Percentiles rank a stretch among this genome's conserved stretches.
Evolutionary conservation across 2,113 vertebrate species (phyloP).

Genomic region (Saguinus midas): DNA sequence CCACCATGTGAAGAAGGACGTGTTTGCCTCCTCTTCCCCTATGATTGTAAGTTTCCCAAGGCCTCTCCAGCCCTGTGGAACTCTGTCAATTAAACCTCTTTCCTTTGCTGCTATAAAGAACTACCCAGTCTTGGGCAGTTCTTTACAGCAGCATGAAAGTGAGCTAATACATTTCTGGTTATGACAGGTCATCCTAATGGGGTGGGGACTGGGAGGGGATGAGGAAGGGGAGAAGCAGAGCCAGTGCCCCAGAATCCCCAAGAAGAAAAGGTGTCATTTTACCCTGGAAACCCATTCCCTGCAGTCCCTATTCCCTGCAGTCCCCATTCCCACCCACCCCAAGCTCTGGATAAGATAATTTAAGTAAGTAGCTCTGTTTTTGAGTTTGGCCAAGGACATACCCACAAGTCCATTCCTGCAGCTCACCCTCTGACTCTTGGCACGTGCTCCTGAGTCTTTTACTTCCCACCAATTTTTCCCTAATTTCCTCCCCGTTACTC

Average conservation of each 20-base stretch:
- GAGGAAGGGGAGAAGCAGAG: neutral
- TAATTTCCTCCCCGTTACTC: neutral
- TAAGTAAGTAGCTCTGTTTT: neutral
- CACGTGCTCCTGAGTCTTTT: neutral
- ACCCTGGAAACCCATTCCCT: neutral
- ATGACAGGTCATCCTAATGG: rapidly evolving
- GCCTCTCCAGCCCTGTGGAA: neutral
- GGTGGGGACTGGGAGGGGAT: neutral
- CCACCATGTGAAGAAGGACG: too few relatives aligned
- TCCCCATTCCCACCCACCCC: neutral
- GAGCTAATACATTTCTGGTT: neutral
- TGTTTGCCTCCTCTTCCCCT: too few relatives aligned
- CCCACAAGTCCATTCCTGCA: neutral
- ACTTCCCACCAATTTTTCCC: neutral
- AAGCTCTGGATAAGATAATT: neutral
- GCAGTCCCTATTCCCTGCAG: neutral
- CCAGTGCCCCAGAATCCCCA: neutral
- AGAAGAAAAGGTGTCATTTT: neutral
- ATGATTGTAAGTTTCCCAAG: too few relatives aligned
- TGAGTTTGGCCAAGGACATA: neutral
- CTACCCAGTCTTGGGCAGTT: too few relatives aligned
- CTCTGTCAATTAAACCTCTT: too few relatives aligned
- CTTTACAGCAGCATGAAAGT: too few relatives aligned
- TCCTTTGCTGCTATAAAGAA: too few relatives aligned
- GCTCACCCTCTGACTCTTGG: neutral